Evolutionary conservation across 2,797 vertebrate genomes (phyloP), one percentile per base, ranked within the genome.

Genomic region (Pseudochirops cupreus): DNA sequence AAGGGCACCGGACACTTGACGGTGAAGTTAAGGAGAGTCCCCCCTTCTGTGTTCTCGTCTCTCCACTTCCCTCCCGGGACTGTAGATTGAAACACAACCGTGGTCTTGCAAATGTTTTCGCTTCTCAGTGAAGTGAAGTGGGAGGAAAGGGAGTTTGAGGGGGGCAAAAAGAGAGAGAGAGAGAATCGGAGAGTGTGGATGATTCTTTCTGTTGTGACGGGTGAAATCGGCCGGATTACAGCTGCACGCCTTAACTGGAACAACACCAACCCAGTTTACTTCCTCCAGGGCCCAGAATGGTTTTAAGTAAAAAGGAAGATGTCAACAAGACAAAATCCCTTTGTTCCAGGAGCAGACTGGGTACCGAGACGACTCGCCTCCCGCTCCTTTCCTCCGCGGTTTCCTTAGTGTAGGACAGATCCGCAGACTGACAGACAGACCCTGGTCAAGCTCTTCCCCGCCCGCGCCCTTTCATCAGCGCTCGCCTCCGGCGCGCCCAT

Each of bases 391-490:
- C 33, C 62, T 24, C 74, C 39, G 7, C 39, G 39, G 39, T 82
- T 46, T 82, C 74, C 21, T 46, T 39, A 9, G 74, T 24, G 9
- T 82, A 46, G n/a, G 39, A 82, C 12, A 55, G 90, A 52, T 55
- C 52, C 26, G 26, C 12, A 18, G 52, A 54, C 39, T 52, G 87
- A 16, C 39, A 18, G 31, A 9, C 89, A 33, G 52, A 91, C 50
- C 28, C 90, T 5, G 52, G 52, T 55, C 31, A 18, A 53, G 12
- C 52, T 55, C 90, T 10, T 52, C 52, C 54, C 90, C 11, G 4
- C 74, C 50, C 0, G 4, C 21, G 50, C 50, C 14, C 0, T 16
- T 5, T 1, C 14, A 3, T 7, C 6, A 6, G 0, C 28, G 91
- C 16, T 1, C 29, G 1, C 18, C 5, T 0, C 31, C 18, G 1